Evolutionary conservation across 2,888 invertebrate species (phyloP).

Genomic region (Ophonus ardosiacus): DNA sequence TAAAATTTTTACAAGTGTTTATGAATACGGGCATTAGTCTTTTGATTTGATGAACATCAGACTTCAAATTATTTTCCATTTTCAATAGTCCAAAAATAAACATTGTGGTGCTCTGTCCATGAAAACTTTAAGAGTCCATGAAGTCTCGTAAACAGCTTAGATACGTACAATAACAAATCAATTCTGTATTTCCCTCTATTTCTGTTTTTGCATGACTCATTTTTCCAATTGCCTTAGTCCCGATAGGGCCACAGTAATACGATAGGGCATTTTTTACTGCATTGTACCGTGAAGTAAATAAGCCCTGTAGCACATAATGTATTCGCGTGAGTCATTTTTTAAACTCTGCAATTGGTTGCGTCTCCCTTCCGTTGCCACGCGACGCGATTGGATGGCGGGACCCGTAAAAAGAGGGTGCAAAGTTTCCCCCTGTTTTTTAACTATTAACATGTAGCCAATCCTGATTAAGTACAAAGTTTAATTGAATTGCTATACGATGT

Average conservation of each 20-base stretch:
- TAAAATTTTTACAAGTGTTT: too few species aligned
- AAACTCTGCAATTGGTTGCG: conserved; percentile 69
- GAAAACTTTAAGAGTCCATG: too few species aligned
- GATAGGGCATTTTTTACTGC: conserved; percentile 8
- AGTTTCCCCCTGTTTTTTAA: conserved; percentile 73
- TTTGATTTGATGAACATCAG: too few species aligned
- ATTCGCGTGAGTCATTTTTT: conserved; percentile 69
- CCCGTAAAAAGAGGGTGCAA: conserved; percentile 71
- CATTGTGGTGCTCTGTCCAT: too few species aligned
- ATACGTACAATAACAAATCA: too few species aligned
- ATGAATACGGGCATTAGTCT: too few species aligned
- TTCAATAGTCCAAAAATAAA: too few species aligned
- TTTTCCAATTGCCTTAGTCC: background rate
- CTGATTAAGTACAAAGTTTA: conserved; percentile 57
- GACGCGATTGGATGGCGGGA: conserved; percentile 69
- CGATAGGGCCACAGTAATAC: background rate
- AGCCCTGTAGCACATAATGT: conserved; percentile 26
- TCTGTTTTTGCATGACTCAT: background rate
- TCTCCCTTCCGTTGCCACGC: conserved; percentile 69
- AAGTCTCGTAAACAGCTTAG: too few species aligned
- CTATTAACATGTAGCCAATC: conserved; percentile 72
- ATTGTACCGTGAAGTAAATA: conserved; percentile 30
- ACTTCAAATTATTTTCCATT: too few species aligned
- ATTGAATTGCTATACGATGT: conserved; percentile 40
- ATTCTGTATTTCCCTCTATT: too few species aligned